phyloP scores from a whole-genome alignment of 1,140 invertebrate genomes.

The Aphaenogaster ashmeadi region DNA sequence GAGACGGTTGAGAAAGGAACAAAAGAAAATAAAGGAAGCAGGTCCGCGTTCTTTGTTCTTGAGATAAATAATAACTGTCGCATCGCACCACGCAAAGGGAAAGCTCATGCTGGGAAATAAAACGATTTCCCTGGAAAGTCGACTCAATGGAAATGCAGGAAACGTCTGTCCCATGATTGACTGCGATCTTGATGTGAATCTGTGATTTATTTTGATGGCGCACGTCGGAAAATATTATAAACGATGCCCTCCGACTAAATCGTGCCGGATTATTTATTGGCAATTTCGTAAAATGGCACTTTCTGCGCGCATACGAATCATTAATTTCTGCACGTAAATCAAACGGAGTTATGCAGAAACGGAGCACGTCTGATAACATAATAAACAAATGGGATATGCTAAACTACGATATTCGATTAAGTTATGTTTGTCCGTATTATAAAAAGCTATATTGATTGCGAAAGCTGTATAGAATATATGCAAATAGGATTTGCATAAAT shows the following conservation, averaged over 20 bases:
- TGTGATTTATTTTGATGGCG: slow-evolving; percentile 58
- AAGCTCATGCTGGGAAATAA: slow-evolving; percentile 46
- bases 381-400: slow-evolving; percentile 54
- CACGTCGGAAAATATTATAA: slow-evolving; percentile 60
- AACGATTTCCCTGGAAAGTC: slow-evolving; percentile 37
- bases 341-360: slow-evolving; percentile 52
- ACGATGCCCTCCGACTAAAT: slow-evolving; percentile 41
- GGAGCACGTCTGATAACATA: slow-evolving; percentile 37
- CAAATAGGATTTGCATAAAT: slow-evolving; percentile 39
- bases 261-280: slow-evolving; percentile 54
- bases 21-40: slow-evolving; percentile 68
- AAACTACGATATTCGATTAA: slow-evolving; percentile 45
- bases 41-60: slow-evolving; percentile 71
- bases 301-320: slow-evolving; percentile 47
- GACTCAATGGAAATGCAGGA: slow-evolving; percentile 42
- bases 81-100: slow-evolving; percentile 49
- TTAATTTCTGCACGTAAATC: slow-evolving; percentile 56
- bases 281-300: slow-evolving; percentile 51
- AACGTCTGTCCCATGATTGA: slow-evolving; percentile 48
- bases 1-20: slow-evolving; percentile 36
- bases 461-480: slow-evolving; percentile 26
- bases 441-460: slow-evolving; percentile 49
- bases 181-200: slow-evolving; percentile 58
- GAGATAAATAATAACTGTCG: slow-evolving; percentile 81
- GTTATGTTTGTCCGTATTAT: slow-evolving; percentile 17